Conservation (phyloP, 1,140 invertebrate genomes). For the Drosophila virilis region DNA sequence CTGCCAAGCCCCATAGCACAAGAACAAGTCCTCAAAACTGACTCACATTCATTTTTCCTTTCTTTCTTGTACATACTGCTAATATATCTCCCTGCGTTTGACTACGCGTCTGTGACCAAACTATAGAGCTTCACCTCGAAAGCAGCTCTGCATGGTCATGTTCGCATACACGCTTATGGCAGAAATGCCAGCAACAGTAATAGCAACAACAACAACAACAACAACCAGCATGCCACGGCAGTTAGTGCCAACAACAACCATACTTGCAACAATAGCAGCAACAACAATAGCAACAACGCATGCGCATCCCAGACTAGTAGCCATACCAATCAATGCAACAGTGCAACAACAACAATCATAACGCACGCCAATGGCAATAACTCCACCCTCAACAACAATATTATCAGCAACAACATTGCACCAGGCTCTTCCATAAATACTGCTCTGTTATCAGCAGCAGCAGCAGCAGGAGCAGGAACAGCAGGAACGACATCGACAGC, state of each 20-base stretch:
- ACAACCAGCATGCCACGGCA: constrained; percentile 47
- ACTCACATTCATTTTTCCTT: constrained; percentile 34
- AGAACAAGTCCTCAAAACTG: constrained; percentile 11
- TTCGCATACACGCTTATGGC: constrained; percentile 87
- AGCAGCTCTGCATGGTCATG: constrained; percentile 91
- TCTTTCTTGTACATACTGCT: constrained; percentile 64
- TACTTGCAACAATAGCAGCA: constrained; percentile 20
- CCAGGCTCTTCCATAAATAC: constrained; percentile 4
- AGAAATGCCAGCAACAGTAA: constrained; percentile 68
- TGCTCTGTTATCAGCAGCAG: not conserved
- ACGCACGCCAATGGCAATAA: constrained; percentile 25
- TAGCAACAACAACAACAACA: constrained; percentile 44
- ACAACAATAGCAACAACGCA: constrained; percentile 41
- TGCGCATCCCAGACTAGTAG: constrained; percentile 24
- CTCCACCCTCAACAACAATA: constrained; percentile 34
- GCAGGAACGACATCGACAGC: constrained; percentile 9
- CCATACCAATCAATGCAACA: constrained; percentile 28
- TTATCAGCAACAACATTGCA: constrained; percentile 17
- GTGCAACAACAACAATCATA: constrained; percentile 40
- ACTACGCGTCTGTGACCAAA: constrained; percentile 34
- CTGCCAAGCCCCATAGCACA: not conserved
- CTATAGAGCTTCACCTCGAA: constrained; percentile 92
- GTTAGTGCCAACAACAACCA: constrained; percentile 39
- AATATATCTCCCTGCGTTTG: constrained; percentile 26
- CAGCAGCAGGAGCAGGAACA: not conserved